Base-by-base conservation (phyloP, 2,888 invertebrate species). In the Tetragnatha montana region DNA sequence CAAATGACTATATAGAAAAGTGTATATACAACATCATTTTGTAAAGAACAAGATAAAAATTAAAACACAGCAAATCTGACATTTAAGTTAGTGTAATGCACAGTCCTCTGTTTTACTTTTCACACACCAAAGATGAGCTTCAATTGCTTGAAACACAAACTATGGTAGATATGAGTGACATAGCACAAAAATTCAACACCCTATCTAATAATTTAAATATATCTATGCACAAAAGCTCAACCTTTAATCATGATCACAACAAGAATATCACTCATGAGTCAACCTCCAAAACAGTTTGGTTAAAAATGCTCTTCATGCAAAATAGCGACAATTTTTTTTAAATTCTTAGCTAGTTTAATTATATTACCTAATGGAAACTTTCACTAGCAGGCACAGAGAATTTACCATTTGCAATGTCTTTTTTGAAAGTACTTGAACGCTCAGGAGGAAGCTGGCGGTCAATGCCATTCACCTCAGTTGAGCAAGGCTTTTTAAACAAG, bases 221-320 rank as follows among this genome's bases (percentile, higher is more conserved):
- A 88, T 81, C 85, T 89, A 89, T 90, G 89, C 89, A 87, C 89
- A 90, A 90, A 89, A 90, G 89, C 89, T 90, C 89, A 90, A 90
- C 82, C 82, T 79, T 79, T 79, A 76, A 83, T 86, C 81, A 85
- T 68, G 79, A 86, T 86, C 86, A 86, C 85, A 85, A 89, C 85
- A 86, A 85, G 74, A 85, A 86, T 89, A 89, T 89, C 89, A 89
- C 89, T 86, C 86, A 78, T 60, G 78, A 86, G 82, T 73, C 89
- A 89, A 19, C 75, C 79, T 88, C 76, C 75, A 71, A 78, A 88
- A 84, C 88, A 84, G 88, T 83, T 83, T 88, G 73, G 22, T 81
- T 90, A 90, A 90, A 90, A 90, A 87, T 73, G 79, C 71, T 83
- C 73, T 79, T 82, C 87, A 87, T 81, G 87, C 89, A 90, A 90